Evolutionary conservation across 2,113 vertebrate species (phyloP).

Genomic region (Cryptomyrus ogoouensis): DNA sequence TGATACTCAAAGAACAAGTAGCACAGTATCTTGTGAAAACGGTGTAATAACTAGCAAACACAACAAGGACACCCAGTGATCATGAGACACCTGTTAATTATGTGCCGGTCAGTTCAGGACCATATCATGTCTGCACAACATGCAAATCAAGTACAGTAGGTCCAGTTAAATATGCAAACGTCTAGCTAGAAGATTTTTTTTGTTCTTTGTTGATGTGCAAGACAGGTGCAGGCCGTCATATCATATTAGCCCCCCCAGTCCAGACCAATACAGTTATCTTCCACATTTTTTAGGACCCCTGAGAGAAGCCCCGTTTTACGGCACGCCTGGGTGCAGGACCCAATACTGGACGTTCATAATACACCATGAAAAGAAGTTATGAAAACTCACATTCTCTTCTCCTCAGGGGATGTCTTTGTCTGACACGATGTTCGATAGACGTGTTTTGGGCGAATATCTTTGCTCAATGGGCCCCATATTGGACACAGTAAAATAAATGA

Average conservation of each 20-base stretch:
- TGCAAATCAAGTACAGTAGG: neutral
- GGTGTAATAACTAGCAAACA: neutral
- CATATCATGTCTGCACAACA: neutral
- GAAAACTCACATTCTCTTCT: neutral
- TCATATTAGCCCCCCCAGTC: neutral
- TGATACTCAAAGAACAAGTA: neutral
- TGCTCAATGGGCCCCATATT: neutral
- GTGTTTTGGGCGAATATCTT: neutral
- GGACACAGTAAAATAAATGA: neutral
- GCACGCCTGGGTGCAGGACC: neutral
- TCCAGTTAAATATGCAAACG: neutral
- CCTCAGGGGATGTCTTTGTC: neutral
- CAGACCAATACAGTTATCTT: neutral
- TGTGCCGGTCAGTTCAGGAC: neutral
- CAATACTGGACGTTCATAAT: neutral
- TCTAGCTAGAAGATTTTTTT: neutral
- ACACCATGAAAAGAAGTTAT: neutral
- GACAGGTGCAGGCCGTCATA: neutral
- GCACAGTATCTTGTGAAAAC: neutral
- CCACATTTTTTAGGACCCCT: neutral
- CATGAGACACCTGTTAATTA: neutral
- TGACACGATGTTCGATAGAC: neutral
- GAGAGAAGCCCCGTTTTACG: neutral
- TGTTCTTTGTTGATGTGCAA: neutral
- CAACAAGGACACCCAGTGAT: neutral